A percentile compares a stretch with the other conserved stretches of the same genome.
phyloP scores from a whole-genome alignment of 2,888 invertebrate species.

The Ashinkailepas kermadecensis region DNA sequence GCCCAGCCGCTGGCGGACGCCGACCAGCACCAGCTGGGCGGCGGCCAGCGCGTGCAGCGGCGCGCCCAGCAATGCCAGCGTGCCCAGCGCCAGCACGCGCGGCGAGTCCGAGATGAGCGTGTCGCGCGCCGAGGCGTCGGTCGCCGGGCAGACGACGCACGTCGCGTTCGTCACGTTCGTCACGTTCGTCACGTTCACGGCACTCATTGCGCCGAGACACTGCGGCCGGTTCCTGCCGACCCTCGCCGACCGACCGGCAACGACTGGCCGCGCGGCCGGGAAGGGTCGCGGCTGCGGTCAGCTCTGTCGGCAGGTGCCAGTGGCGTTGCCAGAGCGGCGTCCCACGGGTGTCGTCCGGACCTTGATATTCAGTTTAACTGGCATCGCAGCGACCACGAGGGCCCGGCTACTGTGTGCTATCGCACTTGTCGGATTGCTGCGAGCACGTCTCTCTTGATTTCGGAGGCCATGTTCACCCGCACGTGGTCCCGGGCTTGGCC shows the following conservation, averaged over 20 bases:
- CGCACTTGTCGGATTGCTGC: too few species aligned
- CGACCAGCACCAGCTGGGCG: not conserved
- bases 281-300: not conserved
- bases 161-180: too few species aligned
- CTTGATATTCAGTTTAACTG: too few species aligned
- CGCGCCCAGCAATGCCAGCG: not conserved
- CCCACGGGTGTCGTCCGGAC: too few species aligned
- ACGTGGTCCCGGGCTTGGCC: too few species aligned
- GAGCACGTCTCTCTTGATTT: too few species aligned
- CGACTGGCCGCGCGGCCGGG: not conserved
- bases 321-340: too few species aligned
- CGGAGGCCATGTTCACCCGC: too few species aligned
- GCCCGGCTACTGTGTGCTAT: too few species aligned
- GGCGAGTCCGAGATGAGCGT: not conserved
- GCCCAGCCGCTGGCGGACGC: not conserved
- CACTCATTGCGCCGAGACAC: not conserved
- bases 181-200: too few species aligned
- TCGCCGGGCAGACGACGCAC: too few species aligned
- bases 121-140: not conserved
- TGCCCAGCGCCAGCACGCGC: not conserved
- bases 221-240: not conserved
- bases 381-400: too few species aligned
- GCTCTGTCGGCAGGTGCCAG: not conserved
- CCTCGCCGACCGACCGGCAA: not conserved
- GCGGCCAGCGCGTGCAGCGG: not conserved